Evolutionary conservation across 2,888 invertebrate species (phyloP).

Genomic region (Cancer borealis): DNA sequence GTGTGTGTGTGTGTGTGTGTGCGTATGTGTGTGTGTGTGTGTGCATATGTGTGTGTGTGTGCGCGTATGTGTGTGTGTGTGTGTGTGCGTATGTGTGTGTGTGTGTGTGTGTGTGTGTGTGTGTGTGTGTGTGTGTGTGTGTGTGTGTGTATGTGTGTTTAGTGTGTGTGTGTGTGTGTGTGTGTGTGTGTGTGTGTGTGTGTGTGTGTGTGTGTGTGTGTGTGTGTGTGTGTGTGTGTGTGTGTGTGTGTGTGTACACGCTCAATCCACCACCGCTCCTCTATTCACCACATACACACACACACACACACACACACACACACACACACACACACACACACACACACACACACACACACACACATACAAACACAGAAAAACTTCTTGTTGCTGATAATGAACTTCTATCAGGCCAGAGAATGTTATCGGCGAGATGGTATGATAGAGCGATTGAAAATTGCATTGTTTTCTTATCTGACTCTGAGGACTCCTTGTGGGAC

Average conservation of each 20-base stretch:
- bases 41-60: not conserved
- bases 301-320: slow-evolving; percentile 52
- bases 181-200: not conserved
- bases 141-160: not conserved
- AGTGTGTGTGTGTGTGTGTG: not conserved
- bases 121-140: not conserved
- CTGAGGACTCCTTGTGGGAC: slow-evolving; percentile 34
- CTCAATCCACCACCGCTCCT: too few relatives aligned
- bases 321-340: slow-evolving; percentile 49
- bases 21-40: not conserved
- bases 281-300: not conserved
- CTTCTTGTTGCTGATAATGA: slow-evolving; percentile 50
- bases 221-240: not conserved
- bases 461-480: slow-evolving; percentile 50
- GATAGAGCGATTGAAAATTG: slow-evolving; percentile 35
- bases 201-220: slow-evolving; percentile 45
- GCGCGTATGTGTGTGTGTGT: slow-evolving; percentile 10
- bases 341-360: slow-evolving; percentile 42
- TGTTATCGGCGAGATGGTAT: slow-evolving; percentile 45
- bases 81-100: not conserved
- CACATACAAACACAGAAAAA: not conserved
- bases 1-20: slow-evolving; percentile 43
- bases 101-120: not conserved
- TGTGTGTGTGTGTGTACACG: not conserved
- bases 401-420: slow-evolving; percentile 46